phyloP scores from a whole-genome alignment of 1,140 invertebrate genomes.

The Brachionus sp. region DNA sequence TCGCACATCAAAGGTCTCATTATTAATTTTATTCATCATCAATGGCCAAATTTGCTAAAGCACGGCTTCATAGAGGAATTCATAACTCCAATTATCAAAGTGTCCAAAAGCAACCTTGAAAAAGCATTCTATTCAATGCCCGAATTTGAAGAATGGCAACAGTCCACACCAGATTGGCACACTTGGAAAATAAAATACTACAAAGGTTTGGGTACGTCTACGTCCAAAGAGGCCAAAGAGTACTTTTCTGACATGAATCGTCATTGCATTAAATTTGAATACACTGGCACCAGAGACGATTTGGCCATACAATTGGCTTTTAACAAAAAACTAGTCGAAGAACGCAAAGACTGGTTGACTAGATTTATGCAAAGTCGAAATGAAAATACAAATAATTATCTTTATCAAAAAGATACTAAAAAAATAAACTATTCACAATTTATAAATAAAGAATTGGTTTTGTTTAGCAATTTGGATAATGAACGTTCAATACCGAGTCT shows the following conservation, averaged over 20 bases:
- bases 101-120: constrained; percentile 71
- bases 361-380: constrained; percentile 93
- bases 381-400: constrained; percentile 70
- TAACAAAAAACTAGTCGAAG: constrained; percentile 88
- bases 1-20: constrained; percentile 98
- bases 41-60: constrained; percentile 88
- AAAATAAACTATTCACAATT: constrained; percentile 85
- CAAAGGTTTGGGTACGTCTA: constrained; percentile 86
- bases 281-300: constrained; percentile 80
- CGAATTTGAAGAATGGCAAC: constrained; percentile 97
- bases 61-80: constrained; percentile 93
- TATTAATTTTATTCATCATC: constrained; percentile 98
- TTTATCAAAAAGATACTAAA: constrained; percentile 87
- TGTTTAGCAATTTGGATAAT: constrained; percentile 96
- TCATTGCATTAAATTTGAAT: constrained; percentile 88
- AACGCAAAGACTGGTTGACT: constrained; percentile 93
- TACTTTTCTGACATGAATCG: constrained; percentile 93
- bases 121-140: constrained; percentile 91
- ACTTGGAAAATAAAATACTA: constrained; percentile 79
- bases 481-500: constrained; percentile 89
- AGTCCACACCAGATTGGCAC: constrained; percentile 79
- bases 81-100: constrained; percentile 97
- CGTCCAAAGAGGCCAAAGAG: constrained; percentile 94
- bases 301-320: constrained; percentile 92
- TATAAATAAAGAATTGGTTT: constrained; percentile 90